Percentiles rank a stretch among this genome's conserved stretches.
phyloP scores from a whole-genome alignment of 1,140 invertebrate genomes.

The Euschistus heros region DNA sequence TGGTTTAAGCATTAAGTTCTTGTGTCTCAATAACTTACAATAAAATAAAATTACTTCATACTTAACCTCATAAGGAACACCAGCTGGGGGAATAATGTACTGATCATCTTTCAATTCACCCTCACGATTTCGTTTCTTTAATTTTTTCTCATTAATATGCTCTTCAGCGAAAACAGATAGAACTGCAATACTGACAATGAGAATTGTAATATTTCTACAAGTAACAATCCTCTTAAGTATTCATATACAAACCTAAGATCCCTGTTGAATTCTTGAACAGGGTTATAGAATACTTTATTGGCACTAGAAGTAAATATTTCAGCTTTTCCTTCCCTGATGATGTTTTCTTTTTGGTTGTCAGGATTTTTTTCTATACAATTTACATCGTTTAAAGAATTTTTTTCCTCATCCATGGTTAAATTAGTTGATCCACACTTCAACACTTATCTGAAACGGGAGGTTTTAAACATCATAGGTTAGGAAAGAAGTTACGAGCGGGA shows the following conservation, averaged over 20 bases:
- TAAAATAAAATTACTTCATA: too few species aligned
- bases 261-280: slow-evolving; percentile 93
- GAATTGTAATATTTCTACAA: too few species aligned
- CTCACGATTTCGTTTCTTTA: slow-evolving; percentile 4
- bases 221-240: too few species aligned
- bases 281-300: slow-evolving; percentile 89
- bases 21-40: neutral
- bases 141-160: slow-evolving; percentile 2
- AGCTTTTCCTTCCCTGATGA: slow-evolving; percentile 61
- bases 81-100: neutral
- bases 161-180: slow-evolving; percentile 37
- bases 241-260: slow-evolving; percentile 61
- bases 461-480: too few species aligned
- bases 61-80: too few species aligned
- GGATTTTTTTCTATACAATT: neutral
- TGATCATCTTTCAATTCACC: slow-evolving; percentile 4
- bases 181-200: slow-evolving; percentile 35
- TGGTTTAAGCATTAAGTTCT: neutral
- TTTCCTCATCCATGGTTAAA: too few species aligned
- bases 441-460: too few species aligned
- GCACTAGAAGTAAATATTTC: slow-evolving; percentile 48
- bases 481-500: too few species aligned
- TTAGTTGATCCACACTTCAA: too few species aligned
- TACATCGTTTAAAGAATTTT: neutral
- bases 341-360: neutral